Percentiles rank a stretch among this genome's conserved stretches.
These are phyloP conservation scores for Agapostemon virescens DNA, from an alignment of 2,888 invertebrate genomes.

Conservation along the genomic window DNA sequence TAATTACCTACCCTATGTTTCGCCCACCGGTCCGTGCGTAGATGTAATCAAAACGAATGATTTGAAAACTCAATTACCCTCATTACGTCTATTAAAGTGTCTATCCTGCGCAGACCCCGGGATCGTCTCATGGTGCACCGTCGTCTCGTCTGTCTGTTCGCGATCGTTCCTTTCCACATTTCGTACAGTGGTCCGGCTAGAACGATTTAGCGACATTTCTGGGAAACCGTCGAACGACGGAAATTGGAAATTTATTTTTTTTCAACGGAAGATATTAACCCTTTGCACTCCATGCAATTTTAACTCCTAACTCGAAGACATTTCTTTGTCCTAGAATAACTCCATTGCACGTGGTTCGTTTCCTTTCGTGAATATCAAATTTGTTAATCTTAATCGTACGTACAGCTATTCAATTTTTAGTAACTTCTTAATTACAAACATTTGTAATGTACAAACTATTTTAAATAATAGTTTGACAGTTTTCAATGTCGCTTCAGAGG, in stretches of 20 bases:
- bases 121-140: slow-evolving; percentile 32
- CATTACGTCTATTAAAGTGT: slow-evolving; percentile 77
- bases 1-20: slow-evolving; percentile 79
- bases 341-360: too few species aligned
- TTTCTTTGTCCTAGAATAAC: too few species aligned
- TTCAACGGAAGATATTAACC: neutral
- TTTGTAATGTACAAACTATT: too few species aligned
- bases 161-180: slow-evolving; percentile 4
- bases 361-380: too few species aligned
- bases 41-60: slow-evolving; percentile 79
- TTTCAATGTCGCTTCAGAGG: too few species aligned
- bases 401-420: too few species aligned
- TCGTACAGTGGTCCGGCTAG: neutral
- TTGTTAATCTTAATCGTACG: too few species aligned
- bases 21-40: slow-evolving; percentile 76
- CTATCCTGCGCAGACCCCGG: slow-evolving; percentile 56
- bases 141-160: slow-evolving; percentile 21
- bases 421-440: too few species aligned
- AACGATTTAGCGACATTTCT: neutral
- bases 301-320: too few species aligned
- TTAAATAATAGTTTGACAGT: too few species aligned
- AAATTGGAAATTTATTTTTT: neutral
- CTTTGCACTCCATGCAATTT: too few species aligned
- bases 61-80: slow-evolving; percentile 80
- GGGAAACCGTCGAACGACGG: neutral